Evolutionary conservation across 2,888 invertebrate genomes (phyloP).

Genomic region (Geotrupes spiniger): DNA sequence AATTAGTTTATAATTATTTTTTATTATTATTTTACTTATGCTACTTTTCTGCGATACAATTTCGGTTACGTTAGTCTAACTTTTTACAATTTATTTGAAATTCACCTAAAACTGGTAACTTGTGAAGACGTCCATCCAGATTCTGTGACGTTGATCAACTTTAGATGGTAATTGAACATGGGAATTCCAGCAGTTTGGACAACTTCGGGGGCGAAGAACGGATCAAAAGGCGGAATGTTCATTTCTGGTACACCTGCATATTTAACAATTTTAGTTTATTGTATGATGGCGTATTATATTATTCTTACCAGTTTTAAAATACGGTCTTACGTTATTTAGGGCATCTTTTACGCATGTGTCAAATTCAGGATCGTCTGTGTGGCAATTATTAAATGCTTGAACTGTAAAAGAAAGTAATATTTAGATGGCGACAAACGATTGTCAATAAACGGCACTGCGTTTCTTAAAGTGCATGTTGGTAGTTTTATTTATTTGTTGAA

Average conservation of each 20-base stretch:
- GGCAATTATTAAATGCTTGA: slow-evolving; percentile 57
- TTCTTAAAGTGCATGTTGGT: no score
- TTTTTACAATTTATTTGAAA: not conserved
- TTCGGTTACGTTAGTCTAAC: no score
- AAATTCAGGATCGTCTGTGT: slow-evolving; percentile 60
- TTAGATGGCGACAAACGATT: no score
- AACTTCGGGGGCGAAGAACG: slow-evolving; percentile 69
- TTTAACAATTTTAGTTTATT: no score
- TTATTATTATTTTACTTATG: no score
- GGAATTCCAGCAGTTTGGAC: slow-evolving; percentile 61
- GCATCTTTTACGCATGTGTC: slow-evolving; percentile 71
- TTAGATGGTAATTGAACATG: slow-evolving; percentile 66
- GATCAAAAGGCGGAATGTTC: slow-evolving; percentile 74
- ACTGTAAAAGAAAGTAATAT: slow-evolving; percentile 30
- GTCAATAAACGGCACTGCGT: no score
- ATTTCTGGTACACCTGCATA: slow-evolving; percentile 66
- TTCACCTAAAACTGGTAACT: slow-evolving; percentile 72
- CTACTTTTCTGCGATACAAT: no score
- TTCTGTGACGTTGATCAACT: slow-evolving; percentile 71
- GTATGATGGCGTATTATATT: not conserved
- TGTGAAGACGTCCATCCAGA: slow-evolving; percentile 74
- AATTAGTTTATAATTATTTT: no score
- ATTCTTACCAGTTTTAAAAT: slow-evolving; percentile 65
- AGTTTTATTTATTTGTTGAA: no score
- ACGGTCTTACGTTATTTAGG: slow-evolving; percentile 67